Conservation (phyloP, 2,113 vertebrate species). For the Motacilla tschutschensis region DNA sequence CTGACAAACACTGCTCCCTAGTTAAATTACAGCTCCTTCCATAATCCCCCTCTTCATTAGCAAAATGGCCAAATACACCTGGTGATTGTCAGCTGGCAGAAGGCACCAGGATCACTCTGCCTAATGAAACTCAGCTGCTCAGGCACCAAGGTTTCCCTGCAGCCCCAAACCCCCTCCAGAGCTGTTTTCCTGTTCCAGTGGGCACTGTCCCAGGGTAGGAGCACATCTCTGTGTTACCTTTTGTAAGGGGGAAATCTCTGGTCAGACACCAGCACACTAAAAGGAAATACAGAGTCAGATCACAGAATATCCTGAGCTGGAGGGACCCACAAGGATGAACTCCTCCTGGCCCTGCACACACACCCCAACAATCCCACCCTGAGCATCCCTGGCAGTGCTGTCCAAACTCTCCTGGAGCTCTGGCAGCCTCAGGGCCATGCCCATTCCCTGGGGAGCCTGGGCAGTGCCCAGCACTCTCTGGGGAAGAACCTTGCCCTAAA, state of each 20-base stretch:
- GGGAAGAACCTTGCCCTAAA: not conserved
- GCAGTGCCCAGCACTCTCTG: not conserved
- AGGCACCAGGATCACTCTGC: not conserved
- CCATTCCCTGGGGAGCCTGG: not conserved
- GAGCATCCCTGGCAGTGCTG: fast-evolving
- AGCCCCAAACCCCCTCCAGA: not conserved
- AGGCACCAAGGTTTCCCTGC: not conserved
- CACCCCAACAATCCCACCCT: not conserved
- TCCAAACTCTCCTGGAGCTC: not conserved
- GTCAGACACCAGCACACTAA: not conserved
- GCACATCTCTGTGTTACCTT: not conserved
- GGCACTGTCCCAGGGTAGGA: fast-evolving
- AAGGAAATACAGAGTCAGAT: not conserved
- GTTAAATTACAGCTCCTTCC: constrained; percentile 3
- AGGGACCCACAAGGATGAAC: not conserved
- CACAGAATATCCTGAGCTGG: not conserved
- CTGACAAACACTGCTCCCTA: not conserved
- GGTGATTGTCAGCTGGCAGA: constrained; percentile 47
- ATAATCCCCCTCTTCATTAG: constrained; percentile 49
- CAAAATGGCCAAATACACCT: constrained; percentile 23
- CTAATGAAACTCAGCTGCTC: constrained; percentile 31
- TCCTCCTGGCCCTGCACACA: not conserved
- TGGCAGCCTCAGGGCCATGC: fast-evolving
- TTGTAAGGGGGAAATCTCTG: not conserved
- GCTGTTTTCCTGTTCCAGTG: not conserved